Percentiles rank a stretch among this genome's conserved stretches.
These are phyloP conservation scores for Pedicia rivosa DNA, from an alignment of 2,888 invertebrate species.

Conservation along the genomic window DNA sequence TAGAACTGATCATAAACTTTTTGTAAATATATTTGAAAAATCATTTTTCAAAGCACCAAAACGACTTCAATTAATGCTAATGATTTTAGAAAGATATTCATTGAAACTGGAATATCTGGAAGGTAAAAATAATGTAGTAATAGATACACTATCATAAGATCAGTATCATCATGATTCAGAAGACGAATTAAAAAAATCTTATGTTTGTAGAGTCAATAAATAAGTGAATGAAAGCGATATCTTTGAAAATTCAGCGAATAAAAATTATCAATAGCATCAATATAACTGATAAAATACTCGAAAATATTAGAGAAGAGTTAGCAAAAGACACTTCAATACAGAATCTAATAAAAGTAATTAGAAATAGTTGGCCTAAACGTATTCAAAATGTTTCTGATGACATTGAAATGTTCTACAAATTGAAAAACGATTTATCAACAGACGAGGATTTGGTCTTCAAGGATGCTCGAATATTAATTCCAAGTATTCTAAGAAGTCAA, in stretches of 20 bases:
- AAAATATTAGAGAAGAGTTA: too few relatives aligned
- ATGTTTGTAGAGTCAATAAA: background rate
- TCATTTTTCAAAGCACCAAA: constrained; percentile 9
- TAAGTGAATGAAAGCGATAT: background rate
- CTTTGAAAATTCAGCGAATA: too few relatives aligned
- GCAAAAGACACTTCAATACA: too few relatives aligned
- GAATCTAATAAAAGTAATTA: too few relatives aligned
- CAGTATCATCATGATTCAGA: background rate
- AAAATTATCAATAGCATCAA: too few relatives aligned
- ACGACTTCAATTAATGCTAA: constrained; percentile 8
- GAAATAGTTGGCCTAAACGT: too few relatives aligned
- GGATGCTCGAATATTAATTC: background rate
- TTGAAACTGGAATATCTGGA: constrained; percentile 7
- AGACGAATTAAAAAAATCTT: background rate
- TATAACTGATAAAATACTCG: too few relatives aligned
- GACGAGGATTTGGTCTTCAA: too few relatives aligned
- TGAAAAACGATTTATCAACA: too few relatives aligned
- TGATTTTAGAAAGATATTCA: constrained; percentile 10
- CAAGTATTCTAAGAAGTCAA: background rate
- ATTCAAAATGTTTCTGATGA: too few relatives aligned
- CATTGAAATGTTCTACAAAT: too few relatives aligned
- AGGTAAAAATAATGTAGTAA: constrained; percentile 9
- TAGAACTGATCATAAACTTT: constrained; percentile 10
- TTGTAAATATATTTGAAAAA: constrained; percentile 11
- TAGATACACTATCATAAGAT: constrained; percentile 9